Conservation (phyloP, 2,797 vertebrate genomes). For the Xenentodon cancila region DNA sequence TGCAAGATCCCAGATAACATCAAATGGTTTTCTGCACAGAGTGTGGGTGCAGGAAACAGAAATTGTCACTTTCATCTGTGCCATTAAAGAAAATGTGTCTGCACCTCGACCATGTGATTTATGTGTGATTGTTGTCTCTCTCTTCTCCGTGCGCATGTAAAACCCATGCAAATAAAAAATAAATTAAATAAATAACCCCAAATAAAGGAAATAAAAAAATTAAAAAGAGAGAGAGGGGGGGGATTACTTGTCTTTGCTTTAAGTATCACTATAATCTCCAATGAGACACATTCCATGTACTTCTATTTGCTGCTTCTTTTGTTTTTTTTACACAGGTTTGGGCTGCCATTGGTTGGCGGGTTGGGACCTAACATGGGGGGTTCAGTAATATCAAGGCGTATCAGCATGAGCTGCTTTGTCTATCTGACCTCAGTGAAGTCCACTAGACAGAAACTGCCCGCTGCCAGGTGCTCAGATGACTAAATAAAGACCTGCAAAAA, state of each 20-base stretch:
- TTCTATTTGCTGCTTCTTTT: conserved; percentile 8
- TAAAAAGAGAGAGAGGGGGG: conserved; percentile 19
- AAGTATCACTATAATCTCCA: conserved; percentile 30
- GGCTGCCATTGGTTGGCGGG: too few species aligned
- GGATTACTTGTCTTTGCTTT: neutral
- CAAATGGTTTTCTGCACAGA: neutral
- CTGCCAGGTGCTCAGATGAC: too few species aligned
- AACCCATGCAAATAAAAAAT: conserved; percentile 35
- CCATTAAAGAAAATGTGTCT: conserved; percentile 19
- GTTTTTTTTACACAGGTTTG: too few species aligned
- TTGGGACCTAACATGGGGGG: too few species aligned
- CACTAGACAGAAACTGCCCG: too few species aligned
- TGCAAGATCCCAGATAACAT: conserved; percentile 2
- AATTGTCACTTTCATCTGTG: conserved; percentile 29
- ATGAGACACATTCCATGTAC: conserved; percentile 37
- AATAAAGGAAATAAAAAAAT: conserved; percentile 40
- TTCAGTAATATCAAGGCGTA: too few species aligned
- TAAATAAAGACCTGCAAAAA: too few species aligned
- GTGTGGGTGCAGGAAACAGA: conserved; percentile 5
- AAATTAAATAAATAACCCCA: conserved; percentile 39
- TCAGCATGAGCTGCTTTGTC: too few species aligned
- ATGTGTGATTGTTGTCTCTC: conserved; percentile 33
- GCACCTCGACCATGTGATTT: conserved; percentile 32
- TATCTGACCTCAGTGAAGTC: too few species aligned
- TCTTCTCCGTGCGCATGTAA: conserved; percentile 26